Conservation (phyloP, 2,113 vertebrate species). For the Chinchilla lanigera region DNA sequence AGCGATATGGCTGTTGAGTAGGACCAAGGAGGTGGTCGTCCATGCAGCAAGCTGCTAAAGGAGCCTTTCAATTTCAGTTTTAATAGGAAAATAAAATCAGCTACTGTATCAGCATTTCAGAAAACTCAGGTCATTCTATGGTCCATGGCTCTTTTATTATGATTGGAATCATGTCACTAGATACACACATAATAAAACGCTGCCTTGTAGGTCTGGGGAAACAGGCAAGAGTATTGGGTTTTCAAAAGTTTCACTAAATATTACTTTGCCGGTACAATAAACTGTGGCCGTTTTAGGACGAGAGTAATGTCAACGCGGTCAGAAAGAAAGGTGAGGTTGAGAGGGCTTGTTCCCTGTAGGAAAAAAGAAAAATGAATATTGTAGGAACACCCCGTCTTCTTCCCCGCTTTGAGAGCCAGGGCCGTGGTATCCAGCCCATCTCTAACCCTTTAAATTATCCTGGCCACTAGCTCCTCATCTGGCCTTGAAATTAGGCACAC, state of each 20-base stretch:
- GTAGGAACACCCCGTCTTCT: background rate
- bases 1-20: conserved; percentile 77
- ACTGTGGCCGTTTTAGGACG: background rate
- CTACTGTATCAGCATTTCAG: conserved; percentile 82
- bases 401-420: background rate
- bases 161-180: conserved; percentile 66
- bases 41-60: conserved; percentile 80
- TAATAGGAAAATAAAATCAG: conserved; percentile 83
- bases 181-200: conserved; percentile 60
- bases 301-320: background rate
- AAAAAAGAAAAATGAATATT: background rate
- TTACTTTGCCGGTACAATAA: conserved; percentile 38
- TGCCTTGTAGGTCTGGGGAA: background rate
- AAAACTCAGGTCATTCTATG: conserved; percentile 71
- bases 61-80: conserved; percentile 82
- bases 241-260: background rate
- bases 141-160: conserved; percentile 59
- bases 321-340: background rate
- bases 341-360: background rate
- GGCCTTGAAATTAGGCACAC: background rate
- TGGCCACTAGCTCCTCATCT: background rate
- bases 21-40: conserved; percentile 49
- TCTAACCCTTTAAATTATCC: background rate
- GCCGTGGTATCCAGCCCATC: background rate
- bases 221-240: conserved; percentile 4